Evolutionary conservation across 2,888 invertebrate genomes (phyloP).

Genomic region (Thera obeliscata): DNA sequence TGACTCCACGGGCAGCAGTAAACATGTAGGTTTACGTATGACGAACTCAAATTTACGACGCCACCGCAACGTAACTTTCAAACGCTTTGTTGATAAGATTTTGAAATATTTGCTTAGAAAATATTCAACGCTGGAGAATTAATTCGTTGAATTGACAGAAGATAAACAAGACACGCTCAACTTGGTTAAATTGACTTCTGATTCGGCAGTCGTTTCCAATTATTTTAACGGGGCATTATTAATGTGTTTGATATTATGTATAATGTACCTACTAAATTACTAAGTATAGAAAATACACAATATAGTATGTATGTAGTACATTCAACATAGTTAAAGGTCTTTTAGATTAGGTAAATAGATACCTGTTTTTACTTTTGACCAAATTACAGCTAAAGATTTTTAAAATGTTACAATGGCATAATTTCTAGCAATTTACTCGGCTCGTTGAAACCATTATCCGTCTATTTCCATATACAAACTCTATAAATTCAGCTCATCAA

Average conservation of each 20-base stretch:
- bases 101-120: constrained; percentile 36
- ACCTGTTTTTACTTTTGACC: no score
- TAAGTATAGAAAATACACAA: no score
- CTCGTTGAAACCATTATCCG: constrained; percentile 2
- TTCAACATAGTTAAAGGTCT: no score
- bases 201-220: not conserved
- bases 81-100: constrained; percentile 37
- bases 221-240: not conserved
- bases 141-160: constrained; percentile 34
- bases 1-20: constrained; percentile 64
- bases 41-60: constrained; percentile 61
- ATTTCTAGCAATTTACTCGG: not conserved
- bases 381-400: no score
- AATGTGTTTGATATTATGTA: not conserved
- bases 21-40: constrained; percentile 70
- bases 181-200: constrained; percentile 10
- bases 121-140: constrained; percentile 28
- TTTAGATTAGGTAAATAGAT: no score
- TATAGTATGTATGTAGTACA: no score
- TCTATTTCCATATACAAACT: constrained; percentile 3
- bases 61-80: constrained; percentile 41
- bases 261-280: no score
- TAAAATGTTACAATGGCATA: no score
- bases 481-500: constrained; percentile 33
- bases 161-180: constrained; percentile 32